Base-by-base conservation (phyloP, 2,113 vertebrate species). In the Columbina picui region DNA sequence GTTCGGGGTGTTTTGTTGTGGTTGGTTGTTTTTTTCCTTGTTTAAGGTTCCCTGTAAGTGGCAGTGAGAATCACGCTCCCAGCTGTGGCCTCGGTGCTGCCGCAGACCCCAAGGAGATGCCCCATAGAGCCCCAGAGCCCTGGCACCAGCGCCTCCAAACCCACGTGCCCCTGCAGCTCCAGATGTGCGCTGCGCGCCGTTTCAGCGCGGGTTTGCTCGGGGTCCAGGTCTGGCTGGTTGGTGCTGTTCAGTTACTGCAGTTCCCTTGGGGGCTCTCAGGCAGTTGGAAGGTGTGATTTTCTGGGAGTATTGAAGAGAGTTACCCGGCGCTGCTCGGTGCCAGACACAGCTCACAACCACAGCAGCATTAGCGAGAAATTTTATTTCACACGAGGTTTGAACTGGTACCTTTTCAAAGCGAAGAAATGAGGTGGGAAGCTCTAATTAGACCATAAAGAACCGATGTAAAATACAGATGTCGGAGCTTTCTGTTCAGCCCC, bases 81-180 rank as follows among this genome's bases (percentile, higher is more conserved):
- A n/a, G 27, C 41, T 8, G 57, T 30, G 50, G 47, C 21, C 39
- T 26, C 57, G 14, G 45, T 9, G 27, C 71, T 63, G 65, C 32
- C 1, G 2, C 53, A n/a, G 41, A 11, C 85, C 30, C 36, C 9
- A 26, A 41, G 34, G 41, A 25, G 39, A 11, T 5, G 20, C 15
- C 69, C 59, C 17, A 0, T 1, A 16, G 59, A 3, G 5, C 25
- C 49, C 56, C 47, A 34, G 29, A 14, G 32, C 63, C n/a, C n/a
- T n/a, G n/a, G n/a, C n/a, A n/a, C n/a, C 18, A 29, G 10, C 0
- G 2, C 1, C 0, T 47, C 25, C 9, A 49, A 29, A 7, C 39
- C 5, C 34, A 11, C 17, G 1, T 12, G 5, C 14, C 9, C 3
- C 3, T 36, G 21, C 47, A 50, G 3, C 21, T 45, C 41, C 9